A percentile compares a stretch with the other conserved stretches of the same genome.
phyloP scores from a whole-genome alignment of 2,113 vertebrate species.

The Numida meleagris region DNA sequence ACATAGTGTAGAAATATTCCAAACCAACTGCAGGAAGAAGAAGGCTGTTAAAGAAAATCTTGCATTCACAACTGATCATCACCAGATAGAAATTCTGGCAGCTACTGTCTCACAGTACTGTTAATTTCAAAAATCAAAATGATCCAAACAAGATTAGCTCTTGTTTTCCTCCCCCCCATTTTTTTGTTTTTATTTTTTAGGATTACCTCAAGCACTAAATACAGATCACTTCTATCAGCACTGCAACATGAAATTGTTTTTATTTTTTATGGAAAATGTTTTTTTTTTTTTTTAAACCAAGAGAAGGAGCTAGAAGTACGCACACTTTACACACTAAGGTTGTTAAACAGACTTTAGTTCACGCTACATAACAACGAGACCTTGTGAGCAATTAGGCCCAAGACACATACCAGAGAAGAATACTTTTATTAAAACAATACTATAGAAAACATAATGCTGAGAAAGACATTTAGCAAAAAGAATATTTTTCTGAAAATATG shows the following conservation, averaged over 20 bases:
- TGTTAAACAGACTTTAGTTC: background rate
- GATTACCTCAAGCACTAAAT: background rate
- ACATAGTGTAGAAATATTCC: background rate
- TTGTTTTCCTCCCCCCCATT: background rate
- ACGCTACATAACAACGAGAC: background rate
- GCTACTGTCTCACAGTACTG: background rate
- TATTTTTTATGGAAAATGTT: background rate
- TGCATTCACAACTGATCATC: background rate
- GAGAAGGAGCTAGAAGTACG: background rate
- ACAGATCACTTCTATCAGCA: background rate
- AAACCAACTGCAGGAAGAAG: background rate
- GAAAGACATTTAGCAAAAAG: background rate
- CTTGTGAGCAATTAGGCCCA: background rate
- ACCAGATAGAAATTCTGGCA: background rate
- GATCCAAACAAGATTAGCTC: background rate
- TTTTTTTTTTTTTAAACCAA: background rate
- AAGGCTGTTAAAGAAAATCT: background rate
- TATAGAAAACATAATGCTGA: background rate
- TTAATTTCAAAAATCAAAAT: background rate
- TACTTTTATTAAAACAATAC: background rate
- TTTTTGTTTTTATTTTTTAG: background rate
- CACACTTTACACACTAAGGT: background rate
- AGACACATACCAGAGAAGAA: background rate
- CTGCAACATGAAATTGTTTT: background rate
- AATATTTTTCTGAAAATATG: background rate